Evolutionary conservation across 2,113 vertebrate genomes (phyloP).

Genomic region (Himantopus leucocephalus): DNA sequence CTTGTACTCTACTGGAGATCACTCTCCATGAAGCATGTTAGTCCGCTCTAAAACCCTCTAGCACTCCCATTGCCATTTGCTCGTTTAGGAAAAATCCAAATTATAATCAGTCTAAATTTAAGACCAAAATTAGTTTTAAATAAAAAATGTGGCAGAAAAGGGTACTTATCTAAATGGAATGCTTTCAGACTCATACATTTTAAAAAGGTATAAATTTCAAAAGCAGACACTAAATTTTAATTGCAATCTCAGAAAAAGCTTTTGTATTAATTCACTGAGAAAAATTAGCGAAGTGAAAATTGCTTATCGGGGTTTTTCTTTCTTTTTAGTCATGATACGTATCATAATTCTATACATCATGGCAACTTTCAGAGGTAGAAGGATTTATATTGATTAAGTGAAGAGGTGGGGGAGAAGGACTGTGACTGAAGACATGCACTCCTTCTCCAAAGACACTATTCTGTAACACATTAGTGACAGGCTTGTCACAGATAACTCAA

Average conservation of each 20-base stretch:
- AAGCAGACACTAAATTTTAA: slow-evolving; percentile 79
- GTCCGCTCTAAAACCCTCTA: not conserved
- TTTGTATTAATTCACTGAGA: slow-evolving; percentile 75
- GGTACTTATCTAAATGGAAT: slow-evolving; percentile 79
- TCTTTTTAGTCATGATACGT: slow-evolving; percentile 61
- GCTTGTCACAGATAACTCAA: slow-evolving; percentile 35
- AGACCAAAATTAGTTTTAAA: slow-evolving; percentile 76
- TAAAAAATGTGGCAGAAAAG: slow-evolving; percentile 76
- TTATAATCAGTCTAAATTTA: slow-evolving; percentile 68
- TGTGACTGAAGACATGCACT: slow-evolving; percentile 53
- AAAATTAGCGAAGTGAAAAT: slow-evolving; percentile 76
- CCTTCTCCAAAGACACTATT: slow-evolving; percentile 37
- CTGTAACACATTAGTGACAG: slow-evolving; percentile 48
- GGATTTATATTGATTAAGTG: slow-evolving; percentile 74
- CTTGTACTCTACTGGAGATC: not conserved
- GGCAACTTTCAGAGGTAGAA: slow-evolving; percentile 62
- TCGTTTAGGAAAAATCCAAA: slow-evolving; percentile 64
- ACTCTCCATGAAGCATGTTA: not conserved
- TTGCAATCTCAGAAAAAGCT: slow-evolving; percentile 77
- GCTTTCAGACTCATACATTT: slow-evolving; percentile 78
- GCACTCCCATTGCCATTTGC: not conserved
- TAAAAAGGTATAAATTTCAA: slow-evolving; percentile 78
- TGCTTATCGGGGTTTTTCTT: slow-evolving; percentile 74
- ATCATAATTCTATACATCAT: slow-evolving; percentile 71
- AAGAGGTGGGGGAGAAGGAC: slow-evolving; percentile 29